Percentiles rank a stretch among this genome's conserved stretches.
These are phyloP conservation scores for Mythimna loreyi DNA, from an alignment of 2,888 invertebrate genomes.

Conservation along the genomic window DNA sequence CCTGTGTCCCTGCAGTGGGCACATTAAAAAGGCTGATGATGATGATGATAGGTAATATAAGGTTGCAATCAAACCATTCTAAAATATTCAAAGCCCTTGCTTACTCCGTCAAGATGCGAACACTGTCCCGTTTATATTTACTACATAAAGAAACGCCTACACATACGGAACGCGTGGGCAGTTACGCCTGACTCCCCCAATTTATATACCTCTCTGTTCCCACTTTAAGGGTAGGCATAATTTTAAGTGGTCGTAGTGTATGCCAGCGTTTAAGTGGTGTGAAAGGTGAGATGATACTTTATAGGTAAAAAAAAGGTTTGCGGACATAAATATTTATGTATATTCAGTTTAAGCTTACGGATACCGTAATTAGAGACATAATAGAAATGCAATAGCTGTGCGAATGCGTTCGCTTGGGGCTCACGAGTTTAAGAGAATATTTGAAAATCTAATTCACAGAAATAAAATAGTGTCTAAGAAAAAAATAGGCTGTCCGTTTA, in stretches of 20 bases:
- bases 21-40: too few relatives aligned
- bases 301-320: too few relatives aligned
- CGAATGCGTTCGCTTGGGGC: too few relatives aligned
- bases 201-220: conserved; percentile 30
- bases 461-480: too few relatives aligned
- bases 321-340: too few relatives aligned
- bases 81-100: conserved; percentile 1
- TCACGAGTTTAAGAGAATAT: too few relatives aligned
- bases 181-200: conserved; percentile 26
- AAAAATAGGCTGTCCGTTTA: too few relatives aligned
- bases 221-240: conserved; percentile 11
- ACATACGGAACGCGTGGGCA: conserved; percentile 36
- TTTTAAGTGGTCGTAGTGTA: conserved; percentile 31
- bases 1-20: too few relatives aligned
- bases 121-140: conserved; percentile 5
- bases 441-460: too few relatives aligned
- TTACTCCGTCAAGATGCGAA: neutral
- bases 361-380: too few relatives aligned
- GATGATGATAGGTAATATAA: neutral
- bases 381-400: too few relatives aligned
- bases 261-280: conserved; percentile 5
- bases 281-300: neutral
- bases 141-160: conserved; percentile 35
- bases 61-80: neutral
- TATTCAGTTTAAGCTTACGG: too few relatives aligned